These are phyloP conservation scores for Stictonetta naevosa DNA, from an alignment of 2,113 vertebrate genomes.

Conservation along the genomic window DNA sequence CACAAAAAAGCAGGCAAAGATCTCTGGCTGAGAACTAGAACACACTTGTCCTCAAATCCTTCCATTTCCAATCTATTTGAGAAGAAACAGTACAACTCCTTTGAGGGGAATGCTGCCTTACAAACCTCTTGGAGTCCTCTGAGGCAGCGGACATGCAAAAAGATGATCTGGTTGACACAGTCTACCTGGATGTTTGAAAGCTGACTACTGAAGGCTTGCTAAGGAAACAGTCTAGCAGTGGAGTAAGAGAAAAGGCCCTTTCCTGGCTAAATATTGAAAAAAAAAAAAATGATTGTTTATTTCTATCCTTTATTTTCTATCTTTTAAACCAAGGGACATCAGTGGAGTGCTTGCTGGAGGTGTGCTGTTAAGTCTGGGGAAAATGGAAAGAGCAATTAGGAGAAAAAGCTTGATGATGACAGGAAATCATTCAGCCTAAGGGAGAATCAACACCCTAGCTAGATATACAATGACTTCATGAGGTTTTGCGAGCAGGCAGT, in stretches of 20 bases:
- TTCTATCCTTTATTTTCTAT: not conserved
- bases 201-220: not conserved
- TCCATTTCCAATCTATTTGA: not conserved
- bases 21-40: not conserved
- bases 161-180: not conserved
- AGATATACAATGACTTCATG: not conserved
- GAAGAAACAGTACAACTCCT: not conserved
- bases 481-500: not conserved
- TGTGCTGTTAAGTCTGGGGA: not conserved
- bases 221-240: not conserved
- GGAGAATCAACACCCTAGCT: not conserved
- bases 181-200: not conserved
- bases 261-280: not conserved
- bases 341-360: not conserved
- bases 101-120: not conserved
- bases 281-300: not conserved
- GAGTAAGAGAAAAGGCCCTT: not conserved
- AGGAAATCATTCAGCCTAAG: accelerated
- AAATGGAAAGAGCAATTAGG: not conserved
- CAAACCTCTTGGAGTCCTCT: not conserved
- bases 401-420: not conserved
- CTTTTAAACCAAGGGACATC: not conserved
- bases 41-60: not conserved
- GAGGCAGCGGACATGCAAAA: not conserved
- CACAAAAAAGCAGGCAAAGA: not conserved